A percentile compares a stretch with the other conserved stretches of the same genome.
Evolutionary conservation across 2,888 invertebrate species (phyloP).

Genomic region (Amphipoea lucens): DNA sequence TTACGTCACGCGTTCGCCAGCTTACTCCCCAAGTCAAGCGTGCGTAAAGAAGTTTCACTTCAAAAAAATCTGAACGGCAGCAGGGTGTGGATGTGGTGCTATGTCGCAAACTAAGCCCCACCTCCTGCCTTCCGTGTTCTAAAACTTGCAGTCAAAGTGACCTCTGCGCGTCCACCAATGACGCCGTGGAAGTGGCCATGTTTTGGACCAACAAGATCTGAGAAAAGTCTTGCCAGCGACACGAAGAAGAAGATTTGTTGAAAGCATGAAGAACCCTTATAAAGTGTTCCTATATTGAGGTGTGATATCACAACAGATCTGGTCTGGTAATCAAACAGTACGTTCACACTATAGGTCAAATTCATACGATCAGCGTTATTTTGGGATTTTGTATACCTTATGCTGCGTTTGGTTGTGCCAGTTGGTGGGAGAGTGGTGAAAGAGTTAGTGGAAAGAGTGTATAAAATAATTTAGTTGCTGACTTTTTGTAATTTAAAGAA

Average conservation of each 20-base stretch:
- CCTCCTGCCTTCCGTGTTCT: neutral
- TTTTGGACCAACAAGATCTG: no score
- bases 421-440: constrained; percentile 21
- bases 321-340: constrained; percentile 63
- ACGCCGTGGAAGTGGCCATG: no score
- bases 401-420: constrained; percentile 67
- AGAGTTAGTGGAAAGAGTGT: constrained; percentile 2
- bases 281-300: constrained; percentile 47
- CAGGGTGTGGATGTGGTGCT: no score
- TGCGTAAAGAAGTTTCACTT: no score
- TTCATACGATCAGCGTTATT: constrained; percentile 74
- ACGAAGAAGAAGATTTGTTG: neutral
- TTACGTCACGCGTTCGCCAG: no score
- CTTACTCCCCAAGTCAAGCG: no score
- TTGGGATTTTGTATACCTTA: constrained; percentile 74
- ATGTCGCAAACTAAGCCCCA: no score
- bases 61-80: no score
- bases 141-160: neutral
- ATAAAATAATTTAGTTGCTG: neutral
- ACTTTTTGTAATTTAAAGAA: no score
- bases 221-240: no score
- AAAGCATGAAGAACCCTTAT: neutral
- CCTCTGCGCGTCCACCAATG: neutral
- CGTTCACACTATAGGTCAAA: constrained; percentile 75
- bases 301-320: constrained; percentile 63